Base-by-base conservation (phyloP, 2,888 invertebrate species). In the Epinotia demarniana region DNA sequence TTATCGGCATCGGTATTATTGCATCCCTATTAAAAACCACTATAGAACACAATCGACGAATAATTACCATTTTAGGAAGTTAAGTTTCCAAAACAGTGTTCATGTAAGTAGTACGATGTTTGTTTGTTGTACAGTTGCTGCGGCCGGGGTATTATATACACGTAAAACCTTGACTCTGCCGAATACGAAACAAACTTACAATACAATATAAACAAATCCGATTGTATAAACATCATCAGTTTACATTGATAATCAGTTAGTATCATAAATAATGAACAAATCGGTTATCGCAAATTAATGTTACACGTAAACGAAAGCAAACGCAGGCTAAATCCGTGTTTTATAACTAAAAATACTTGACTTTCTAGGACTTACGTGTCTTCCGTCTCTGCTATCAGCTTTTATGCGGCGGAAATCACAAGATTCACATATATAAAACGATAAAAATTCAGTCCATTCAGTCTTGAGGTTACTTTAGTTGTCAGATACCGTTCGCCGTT, bases 401-500 rank as follows among this genome's bases (percentile, higher is more conserved):
- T 72, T 60, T 77, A 68, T 73, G 78, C 76, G 76, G 78, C 80
- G 79, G 78, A 81, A 81, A 75, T 77, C 78, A 79, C 77, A 79
- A 77, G 77, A 78, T 75, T 83, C 79, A 81, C 82, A 82, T 79
- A 80, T 85, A 81, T 75, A 83, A 87, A 83, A 85, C 82, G 84
- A 83, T 86, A 86, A 82, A 90, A 84, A 89, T 85, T 90, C 90
- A 91, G 91, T 90, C 91, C 83, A 89, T 85, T 90, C 90, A 91
- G 91, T 90, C 91, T 83, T 81, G 77, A 89, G 89, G 89, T 89
- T 90, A 89, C 82, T 85, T 88, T 90, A 89, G 82, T 85, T 88
- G 87, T 86, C 86, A 87, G 81, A 81, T 78, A 81, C 81, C 80
- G 80, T 79, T 79, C 79, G 58, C 70, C 43, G 55, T 72, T 66